Conservation (phyloP, 2,113 vertebrate species). For the Cervus canadensis region DNA sequence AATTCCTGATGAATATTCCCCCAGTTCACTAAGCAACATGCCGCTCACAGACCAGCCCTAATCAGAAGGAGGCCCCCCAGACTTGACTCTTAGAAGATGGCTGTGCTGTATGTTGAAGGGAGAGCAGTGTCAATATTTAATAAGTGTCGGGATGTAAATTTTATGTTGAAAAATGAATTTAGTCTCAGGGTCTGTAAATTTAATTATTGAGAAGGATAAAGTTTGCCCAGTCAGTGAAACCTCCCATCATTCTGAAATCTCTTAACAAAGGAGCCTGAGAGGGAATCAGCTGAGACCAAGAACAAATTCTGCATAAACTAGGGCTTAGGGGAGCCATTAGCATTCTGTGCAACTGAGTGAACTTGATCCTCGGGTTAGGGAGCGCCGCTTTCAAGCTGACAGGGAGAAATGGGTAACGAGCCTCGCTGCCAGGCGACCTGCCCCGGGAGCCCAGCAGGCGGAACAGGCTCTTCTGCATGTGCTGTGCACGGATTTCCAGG, state of each 20-base stretch:
- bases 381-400: accelerated
- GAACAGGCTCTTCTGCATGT: not conserved
- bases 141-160: not conserved
- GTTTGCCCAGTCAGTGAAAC: not conserved
- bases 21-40: not conserved
- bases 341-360: not conserved
- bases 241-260: not conserved
- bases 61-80: not conserved
- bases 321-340: not conserved
- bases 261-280: not conserved
- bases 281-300: not conserved
- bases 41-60: not conserved
- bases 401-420: not conserved
- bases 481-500: accelerated
- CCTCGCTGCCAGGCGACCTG: not conserved
- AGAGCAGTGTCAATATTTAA: not conserved
- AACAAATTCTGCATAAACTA: not conserved
- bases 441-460: not conserved
- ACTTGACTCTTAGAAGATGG: not conserved
- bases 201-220: conserved; percentile 23
- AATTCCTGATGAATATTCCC: conserved; percentile 29
- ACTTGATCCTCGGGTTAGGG: accelerated
- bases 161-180: conserved; percentile 22
- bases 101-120: not conserved
- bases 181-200: not conserved